Percentiles rank a stretch among this genome's conserved stretches.
These are phyloP conservation scores for Punctoribates punctum DNA, from an alignment of 2,888 invertebrate species.

Conservation along the genomic window DNA sequence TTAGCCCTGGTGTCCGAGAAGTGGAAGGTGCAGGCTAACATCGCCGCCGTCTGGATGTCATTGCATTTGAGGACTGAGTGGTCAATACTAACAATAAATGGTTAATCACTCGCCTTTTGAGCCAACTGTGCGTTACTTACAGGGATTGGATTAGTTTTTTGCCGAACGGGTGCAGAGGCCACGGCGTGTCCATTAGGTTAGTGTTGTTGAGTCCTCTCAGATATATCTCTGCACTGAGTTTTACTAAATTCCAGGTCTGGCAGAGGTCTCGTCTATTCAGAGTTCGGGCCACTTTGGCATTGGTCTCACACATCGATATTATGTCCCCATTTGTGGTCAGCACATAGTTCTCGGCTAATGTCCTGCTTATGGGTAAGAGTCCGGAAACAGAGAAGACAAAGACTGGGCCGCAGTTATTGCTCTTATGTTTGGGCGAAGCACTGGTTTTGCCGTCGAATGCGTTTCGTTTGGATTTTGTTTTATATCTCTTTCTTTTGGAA, in stretches of 20 bases:
- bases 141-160: conserved; percentile 76
- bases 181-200: conserved; percentile 61
- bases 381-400: conserved; percentile 65
- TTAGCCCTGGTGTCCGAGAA: conserved; percentile 22
- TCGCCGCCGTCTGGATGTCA: conserved; percentile 89
- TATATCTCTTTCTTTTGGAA: conserved; percentile 27
- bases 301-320: conserved; percentile 70
- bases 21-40: conserved; percentile 78
- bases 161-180: conserved; percentile 81
- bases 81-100: conserved; percentile 51
- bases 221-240: conserved; percentile 60
- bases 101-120: background rate
- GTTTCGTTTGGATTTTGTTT: conserved; percentile 17
- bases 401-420: conserved; percentile 58
- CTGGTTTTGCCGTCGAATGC: conserved; percentile 47
- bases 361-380: conserved; percentile 72
- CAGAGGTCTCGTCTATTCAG: conserved; percentile 74
- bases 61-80: conserved; percentile 59
- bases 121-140: conserved; percentile 60
- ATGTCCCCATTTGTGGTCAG: conserved; percentile 56
- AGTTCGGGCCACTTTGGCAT: conserved; percentile 69
- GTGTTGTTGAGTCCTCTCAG: conserved; percentile 45
- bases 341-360: conserved; percentile 78
- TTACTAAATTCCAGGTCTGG: conserved; percentile 68
- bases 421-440: conserved; percentile 45